Conservation (phyloP, 92 coral and sea anemone species). For the Virgularia gustaviana region DNA sequence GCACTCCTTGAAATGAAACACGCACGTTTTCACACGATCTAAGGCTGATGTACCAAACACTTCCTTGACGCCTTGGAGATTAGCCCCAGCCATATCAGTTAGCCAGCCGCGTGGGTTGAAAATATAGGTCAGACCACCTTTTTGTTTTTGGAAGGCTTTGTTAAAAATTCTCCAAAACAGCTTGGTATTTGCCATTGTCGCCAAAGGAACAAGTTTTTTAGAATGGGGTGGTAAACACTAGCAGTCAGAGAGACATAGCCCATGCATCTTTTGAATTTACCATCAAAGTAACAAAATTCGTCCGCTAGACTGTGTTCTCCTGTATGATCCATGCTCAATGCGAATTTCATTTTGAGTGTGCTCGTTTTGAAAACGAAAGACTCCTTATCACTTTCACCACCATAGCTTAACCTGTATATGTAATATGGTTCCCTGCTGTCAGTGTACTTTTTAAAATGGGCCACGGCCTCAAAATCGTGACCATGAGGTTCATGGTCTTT, state of each 20-base stretch:
- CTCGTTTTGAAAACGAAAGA: constrained; percentile 25
- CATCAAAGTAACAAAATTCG: constrained; percentile 32
- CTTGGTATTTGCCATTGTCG: constrained; percentile 26
- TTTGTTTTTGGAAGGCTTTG: constrained; percentile 33
- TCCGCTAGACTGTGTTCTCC: constrained; percentile 13
- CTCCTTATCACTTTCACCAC: background rate
- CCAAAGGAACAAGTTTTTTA: constrained; percentile 19
- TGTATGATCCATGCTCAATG: constrained; percentile 35
- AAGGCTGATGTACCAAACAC: constrained; percentile 31
- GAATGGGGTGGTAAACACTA: constrained; percentile 30
- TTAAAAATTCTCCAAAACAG: constrained; percentile 34
- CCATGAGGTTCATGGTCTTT: constrained; percentile 17
- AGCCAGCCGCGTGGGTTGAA: constrained; percentile 53
- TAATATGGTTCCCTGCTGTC: constrained; percentile 16
- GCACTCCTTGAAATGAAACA: constrained; percentile 54
- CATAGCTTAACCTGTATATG: background rate
- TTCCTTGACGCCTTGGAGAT: constrained; percentile 47
- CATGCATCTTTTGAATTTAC: constrained; percentile 36
- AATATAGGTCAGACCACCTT: constrained; percentile 6
- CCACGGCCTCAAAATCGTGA: constrained; percentile 28
- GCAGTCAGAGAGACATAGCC: constrained; percentile 38
- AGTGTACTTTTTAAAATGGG: constrained; percentile 19
- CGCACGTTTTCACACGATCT: constrained; percentile 48
- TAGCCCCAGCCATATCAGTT: constrained; percentile 50
- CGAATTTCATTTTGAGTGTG: constrained; percentile 17